These are phyloP conservation scores for Tragulus kanchil DNA, from an alignment of 2,113 vertebrate genomes.

Conservation along the genomic window DNA sequence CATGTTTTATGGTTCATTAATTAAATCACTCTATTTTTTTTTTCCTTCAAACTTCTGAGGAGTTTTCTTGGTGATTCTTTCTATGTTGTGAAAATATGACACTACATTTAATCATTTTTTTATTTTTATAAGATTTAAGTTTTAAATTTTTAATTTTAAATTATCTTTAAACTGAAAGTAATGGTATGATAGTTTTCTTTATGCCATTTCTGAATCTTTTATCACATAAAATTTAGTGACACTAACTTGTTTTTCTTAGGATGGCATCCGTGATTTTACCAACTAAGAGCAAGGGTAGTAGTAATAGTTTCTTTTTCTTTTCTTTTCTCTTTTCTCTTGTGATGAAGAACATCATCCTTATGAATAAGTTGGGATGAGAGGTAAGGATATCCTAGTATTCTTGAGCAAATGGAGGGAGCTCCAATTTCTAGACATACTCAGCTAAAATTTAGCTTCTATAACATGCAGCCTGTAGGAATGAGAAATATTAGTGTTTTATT, in stretches of 20 bases:
- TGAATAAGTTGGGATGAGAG: not conserved
- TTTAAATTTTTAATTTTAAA: not conserved
- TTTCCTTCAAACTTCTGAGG: not conserved
- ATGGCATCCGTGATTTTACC: not conserved
- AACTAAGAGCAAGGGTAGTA: not conserved
- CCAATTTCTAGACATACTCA: not conserved
- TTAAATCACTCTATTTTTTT: not conserved
- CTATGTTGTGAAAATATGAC: not conserved
- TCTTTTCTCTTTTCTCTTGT: not conserved
- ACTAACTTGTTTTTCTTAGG: not conserved
- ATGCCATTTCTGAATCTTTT: not conserved
- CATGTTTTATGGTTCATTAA: not conserved
- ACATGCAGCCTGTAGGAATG: not conserved
- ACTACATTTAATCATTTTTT: not conserved
- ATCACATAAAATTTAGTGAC: not conserved
- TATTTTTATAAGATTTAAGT: not conserved
- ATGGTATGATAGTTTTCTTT: not conserved
- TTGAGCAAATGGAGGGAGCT: not conserved
- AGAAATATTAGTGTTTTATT: not conserved
- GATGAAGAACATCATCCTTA: not conserved
- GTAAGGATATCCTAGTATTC: not conserved
- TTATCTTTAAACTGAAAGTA: not conserved
- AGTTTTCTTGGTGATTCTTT: not conserved
- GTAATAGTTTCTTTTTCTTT: not conserved
- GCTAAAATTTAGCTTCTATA: not conserved